Evolutionary conservation across 2,888 invertebrate species (phyloP).

Genomic region (Crepidodera aurea): DNA sequence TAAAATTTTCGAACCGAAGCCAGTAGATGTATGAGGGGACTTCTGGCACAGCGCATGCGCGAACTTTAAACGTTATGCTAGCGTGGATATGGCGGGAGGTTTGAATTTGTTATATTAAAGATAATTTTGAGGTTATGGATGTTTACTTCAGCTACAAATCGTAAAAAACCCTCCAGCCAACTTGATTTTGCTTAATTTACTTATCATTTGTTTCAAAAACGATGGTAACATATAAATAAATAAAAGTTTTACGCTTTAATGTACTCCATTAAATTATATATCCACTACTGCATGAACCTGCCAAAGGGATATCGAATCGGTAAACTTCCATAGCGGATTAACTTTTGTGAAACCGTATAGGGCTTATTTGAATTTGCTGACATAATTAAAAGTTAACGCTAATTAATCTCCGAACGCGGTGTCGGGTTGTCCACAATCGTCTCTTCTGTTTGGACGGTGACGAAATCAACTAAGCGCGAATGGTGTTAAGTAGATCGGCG

Average conservation of each 20-base stretch:
- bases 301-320: not conserved
- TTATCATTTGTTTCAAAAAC: too few relatives aligned
- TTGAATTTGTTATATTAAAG: not conserved
- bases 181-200: too few relatives aligned
- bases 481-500: not conserved
- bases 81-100: not conserved
- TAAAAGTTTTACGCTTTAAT: too few relatives aligned
- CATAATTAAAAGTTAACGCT: constrained; percentile 3
- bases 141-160: not conserved
- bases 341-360: not conserved
- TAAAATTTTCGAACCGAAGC: not conserved
- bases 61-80: not conserved
- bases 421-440: not conserved
- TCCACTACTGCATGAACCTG: not conserved
- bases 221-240: too few relatives aligned
- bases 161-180: not conserved
- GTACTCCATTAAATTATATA: too few relatives aligned
- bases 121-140: not conserved
- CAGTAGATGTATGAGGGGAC: too few relatives aligned
- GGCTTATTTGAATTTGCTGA: not conserved
- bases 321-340: not conserved
- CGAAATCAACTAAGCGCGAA: not conserved
- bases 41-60: too few relatives aligned
- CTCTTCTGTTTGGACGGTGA: not conserved
- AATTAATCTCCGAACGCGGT: not conserved